Evolutionary conservation across 1,140 invertebrate genomes (phyloP), one percentile per base, ranked within the genome.

Genomic region (Vanessa tameamea): DNA sequence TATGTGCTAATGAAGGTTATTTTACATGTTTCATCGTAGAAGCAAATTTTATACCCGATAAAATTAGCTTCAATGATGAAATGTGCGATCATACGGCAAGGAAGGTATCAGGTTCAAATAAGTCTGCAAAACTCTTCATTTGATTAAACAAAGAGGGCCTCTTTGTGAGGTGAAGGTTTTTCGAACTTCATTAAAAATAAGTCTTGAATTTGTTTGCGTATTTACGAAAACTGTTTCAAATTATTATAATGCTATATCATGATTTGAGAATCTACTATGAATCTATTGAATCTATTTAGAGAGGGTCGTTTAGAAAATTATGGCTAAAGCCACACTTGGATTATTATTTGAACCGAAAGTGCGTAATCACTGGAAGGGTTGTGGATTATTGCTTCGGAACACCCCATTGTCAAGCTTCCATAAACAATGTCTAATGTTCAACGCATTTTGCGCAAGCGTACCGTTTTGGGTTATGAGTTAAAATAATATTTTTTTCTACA

Each of bases 311-410:
- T 37, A 37, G 26, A 37, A n/a, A 61, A 0, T 16, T 31, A 57
- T 57, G 66, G 59, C 65, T 55, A 55, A 61, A 68, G 57, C 51
- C 55, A 69, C 66, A 47, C 8, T 7, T 12, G 51, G 31, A 47
- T 59, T 65, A 50, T 50, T 65, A 65, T 50, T 68, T n/a, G 4
- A 47, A 59, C 66, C 15, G 57, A 61, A 69, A 57, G 50, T 23
- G 66, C 53, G 9, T 51, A 55, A 57, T 69, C 66, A 59, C 66
- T 57, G 66, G n/a, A 69, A 69, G 66, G 66, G 66, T 69, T 69
- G 66, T 15, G 20, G 51, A 69, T 69, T 69, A 68, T 26, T 43
- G 66, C 16, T 65, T 31, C 43, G 20, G 57, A 69, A 47, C 16
- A 59, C 66, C 53, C 66, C 48, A 55, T 43, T 23, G 66, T 69